phyloP scores from a whole-genome alignment of 1,140 invertebrate genomes.

The Diabrotica undecimpunctata region DNA sequence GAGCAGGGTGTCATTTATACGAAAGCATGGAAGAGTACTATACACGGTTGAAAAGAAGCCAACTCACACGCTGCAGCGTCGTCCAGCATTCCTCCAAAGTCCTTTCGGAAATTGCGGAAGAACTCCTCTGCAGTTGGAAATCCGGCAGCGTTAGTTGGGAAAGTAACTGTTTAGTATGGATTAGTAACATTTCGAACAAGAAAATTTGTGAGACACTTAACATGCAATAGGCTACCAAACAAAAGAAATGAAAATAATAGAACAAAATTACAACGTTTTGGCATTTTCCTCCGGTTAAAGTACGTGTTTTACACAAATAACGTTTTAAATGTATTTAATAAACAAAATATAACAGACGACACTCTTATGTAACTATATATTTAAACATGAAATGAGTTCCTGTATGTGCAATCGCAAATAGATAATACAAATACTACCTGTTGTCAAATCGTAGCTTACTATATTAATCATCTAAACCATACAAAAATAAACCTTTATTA shows the following conservation, averaged over 20 bases:
- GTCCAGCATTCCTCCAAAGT: slow-evolving; percentile 89
- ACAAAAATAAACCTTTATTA: no score
- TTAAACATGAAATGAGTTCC: no score
- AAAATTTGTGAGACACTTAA: not conserved
- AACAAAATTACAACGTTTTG: no score
- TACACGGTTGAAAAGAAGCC: slow-evolving; percentile 80
- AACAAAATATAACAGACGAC: no score
- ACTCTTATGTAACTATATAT: no score
- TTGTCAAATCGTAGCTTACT: no score
- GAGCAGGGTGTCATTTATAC: not conserved
- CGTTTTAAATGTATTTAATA: no score
- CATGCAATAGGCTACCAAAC: not conserved
- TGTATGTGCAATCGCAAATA: no score
- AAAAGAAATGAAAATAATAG: not conserved
- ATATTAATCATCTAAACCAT: no score
- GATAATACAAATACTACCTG: no score
- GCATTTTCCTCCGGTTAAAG: no score
- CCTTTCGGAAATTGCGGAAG: slow-evolving; percentile 72
- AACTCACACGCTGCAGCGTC: slow-evolving; percentile 91
- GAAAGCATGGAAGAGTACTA: slow-evolving; percentile 65
- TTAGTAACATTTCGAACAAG: slow-evolving; percentile 13
- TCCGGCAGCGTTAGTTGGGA: slow-evolving; percentile 47
- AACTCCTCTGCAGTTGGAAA: slow-evolving; percentile 59
- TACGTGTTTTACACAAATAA: no score
- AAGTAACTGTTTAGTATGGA: slow-evolving; percentile 43